phyloP scores from a whole-genome alignment of 2,888 invertebrate species.

The Caenorhabditis macrosperma region DNA sequence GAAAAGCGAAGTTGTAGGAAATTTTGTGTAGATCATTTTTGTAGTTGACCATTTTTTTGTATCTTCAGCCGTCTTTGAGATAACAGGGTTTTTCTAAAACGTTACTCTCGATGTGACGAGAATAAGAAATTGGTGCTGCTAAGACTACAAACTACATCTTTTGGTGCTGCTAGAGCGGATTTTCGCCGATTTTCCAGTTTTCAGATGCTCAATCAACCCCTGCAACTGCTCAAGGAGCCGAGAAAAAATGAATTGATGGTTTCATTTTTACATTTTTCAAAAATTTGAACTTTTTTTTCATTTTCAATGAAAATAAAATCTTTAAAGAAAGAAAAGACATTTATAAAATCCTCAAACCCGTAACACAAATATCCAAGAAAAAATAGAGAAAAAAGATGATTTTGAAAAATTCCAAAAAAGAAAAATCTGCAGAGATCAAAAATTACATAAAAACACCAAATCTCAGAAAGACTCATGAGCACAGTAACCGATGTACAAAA shows the following conservation, averaged over 20 bases:
- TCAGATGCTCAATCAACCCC: slow-evolving; percentile 4
- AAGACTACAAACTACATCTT: no score
- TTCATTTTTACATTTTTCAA: background rate
- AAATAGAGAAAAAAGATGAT: slow-evolving; percentile 7
- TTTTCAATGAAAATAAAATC: background rate
- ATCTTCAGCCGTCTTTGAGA: no score
- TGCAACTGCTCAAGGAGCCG: background rate
- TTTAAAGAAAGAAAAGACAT: slow-evolving; percentile 15
- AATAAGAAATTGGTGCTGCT: no score
- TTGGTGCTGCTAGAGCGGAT: no score
- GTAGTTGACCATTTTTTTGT: no score
- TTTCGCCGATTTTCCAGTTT: slow-evolving; percentile 1
- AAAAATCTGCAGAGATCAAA: background rate
- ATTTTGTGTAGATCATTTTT: no score
- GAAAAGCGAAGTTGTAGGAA: background rate
- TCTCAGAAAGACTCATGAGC: slow-evolving; percentile 27
- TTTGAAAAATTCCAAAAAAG: background rate
- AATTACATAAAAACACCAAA: background rate
- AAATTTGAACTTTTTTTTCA: background rate
- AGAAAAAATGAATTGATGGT: slow-evolving; percentile 17
- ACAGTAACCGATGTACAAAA: slow-evolving; percentile 34
- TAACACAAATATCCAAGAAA: slow-evolving; percentile 22
- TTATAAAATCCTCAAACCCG: no score
- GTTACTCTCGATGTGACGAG: no score
- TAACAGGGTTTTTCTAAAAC: no score